Evolutionary conservation across 2,888 invertebrate species (phyloP), one percentile per base, ranked within the genome.

Genomic region (Trichopria drosophilae): DNA sequence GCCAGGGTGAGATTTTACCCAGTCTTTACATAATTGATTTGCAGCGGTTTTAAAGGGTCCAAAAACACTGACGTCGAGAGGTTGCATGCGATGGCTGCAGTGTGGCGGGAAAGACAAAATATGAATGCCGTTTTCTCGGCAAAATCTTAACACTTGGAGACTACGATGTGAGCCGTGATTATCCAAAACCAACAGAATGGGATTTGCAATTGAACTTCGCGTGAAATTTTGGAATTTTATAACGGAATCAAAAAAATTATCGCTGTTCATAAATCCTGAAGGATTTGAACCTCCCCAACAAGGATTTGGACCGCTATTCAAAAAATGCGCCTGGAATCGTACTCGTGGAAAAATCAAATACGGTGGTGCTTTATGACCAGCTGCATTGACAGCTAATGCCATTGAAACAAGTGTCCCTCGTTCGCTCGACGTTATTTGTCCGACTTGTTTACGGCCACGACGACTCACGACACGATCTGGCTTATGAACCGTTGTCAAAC

Each of bases 1-100:
- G 2, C 62, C 60, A 28, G 64, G 64, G 48, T 64, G 51, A 41
- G 60, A 60, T 2, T 53, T 29, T 19, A 62, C 6, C 58, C 61
- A 63, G 53, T 62, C 61, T 40, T 66, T 55, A 54, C 60, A 60
- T 45, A 60, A 58, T n/a, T 13, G 23, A 6, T 55, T 37, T 34
- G 54, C 62, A 39, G 37, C 58, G 12, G 20, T 61, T 47, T 65
- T 61, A 7, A 43, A 16, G 7, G 26, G 23, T 16, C 28, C 28
- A 20, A 46, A 47, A 34, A 57, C 18, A 31, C 49, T 15, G 13
- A 50, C 26, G 20, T 59, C 57, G n/a, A n/a, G n/a, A n/a, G n/a
- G n/a, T n/a, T n/a, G n/a, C n/a, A n/a, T n/a, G n/a, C n/a, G n/a
- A n/a, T 59, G 49, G 37, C 52, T 53, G 29, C 56, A 41, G 26